A percentile compares a stretch with the other conserved stretches of the same genome.
Evolutionary conservation across 2,113 vertebrate genomes (phyloP).

Genomic region (Gadus macrocephalus): DNA sequence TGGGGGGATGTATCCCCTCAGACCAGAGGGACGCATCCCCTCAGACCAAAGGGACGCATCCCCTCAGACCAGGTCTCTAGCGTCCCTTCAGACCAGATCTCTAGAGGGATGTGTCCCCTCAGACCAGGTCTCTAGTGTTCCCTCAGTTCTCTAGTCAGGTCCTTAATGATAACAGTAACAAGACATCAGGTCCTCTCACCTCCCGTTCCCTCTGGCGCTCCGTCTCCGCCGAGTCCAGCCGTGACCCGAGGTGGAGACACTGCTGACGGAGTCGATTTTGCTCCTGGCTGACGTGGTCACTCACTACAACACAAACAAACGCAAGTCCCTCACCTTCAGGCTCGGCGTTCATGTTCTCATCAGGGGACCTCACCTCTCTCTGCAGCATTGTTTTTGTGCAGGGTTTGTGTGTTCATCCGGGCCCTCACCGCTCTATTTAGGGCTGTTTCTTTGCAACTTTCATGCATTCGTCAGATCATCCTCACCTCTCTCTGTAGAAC

Average conservation of each 20-base stretch:
- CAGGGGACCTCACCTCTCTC: constrained; percentile 73
- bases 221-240: constrained; percentile 74
- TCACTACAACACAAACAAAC: constrained; percentile 59
- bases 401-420: constrained; percentile 16
- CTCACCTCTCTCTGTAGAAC: no score
- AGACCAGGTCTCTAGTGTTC: no score
- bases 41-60: no score
- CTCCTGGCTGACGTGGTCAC: constrained; percentile 75
- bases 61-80: no score
- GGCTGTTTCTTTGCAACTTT: no score
- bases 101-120: no score
- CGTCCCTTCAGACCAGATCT: no score
- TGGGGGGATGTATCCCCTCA: no score
- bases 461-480: no score
- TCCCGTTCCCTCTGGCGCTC: constrained; percentile 84
- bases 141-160: no score
- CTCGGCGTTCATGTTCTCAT: neutral
- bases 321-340: neutral
- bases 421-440: no score
- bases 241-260: constrained; percentile 79
- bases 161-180: neutral
- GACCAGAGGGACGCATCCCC: no score
- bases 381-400: constrained; percentile 70
- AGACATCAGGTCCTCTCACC: constrained; percentile 64
- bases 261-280: constrained; percentile 78